phyloP scores from a whole-genome alignment of 2,888 invertebrate species.

The Keiferia lycopersicella region DNA sequence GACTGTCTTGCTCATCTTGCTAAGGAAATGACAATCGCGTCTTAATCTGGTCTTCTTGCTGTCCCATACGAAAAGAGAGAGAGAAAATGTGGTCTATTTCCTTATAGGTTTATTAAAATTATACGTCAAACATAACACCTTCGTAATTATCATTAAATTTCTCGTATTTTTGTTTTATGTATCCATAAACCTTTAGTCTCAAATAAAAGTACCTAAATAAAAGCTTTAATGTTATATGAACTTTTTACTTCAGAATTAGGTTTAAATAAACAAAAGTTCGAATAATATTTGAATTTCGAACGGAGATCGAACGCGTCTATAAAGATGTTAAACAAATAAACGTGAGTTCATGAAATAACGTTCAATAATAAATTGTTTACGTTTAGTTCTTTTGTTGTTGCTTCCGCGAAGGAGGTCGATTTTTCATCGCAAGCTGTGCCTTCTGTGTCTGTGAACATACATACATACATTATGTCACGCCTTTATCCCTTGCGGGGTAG shows the following conservation, averaged over 20 bases:
- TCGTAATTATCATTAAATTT: too few species aligned
- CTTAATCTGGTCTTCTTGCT: too few species aligned
- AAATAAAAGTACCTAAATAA: too few species aligned
- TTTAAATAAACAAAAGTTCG: constrained; percentile 1
- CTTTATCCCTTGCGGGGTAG: too few species aligned
- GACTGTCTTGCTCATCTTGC: not conserved
- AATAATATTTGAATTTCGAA: constrained; percentile 6
- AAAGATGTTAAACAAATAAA: constrained; percentile 17
- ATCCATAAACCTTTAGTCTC: not conserved
- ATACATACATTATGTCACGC: too few species aligned
- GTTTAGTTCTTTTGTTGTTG: constrained; percentile 11
- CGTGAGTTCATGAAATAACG: constrained; percentile 16
- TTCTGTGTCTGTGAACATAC: not conserved
- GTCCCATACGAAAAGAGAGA: too few species aligned
- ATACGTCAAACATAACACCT: too few species aligned
- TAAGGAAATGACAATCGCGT: too few species aligned
- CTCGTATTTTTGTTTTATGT: not conserved
- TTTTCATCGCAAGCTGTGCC: not conserved
- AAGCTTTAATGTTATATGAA: not conserved
- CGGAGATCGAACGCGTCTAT: constrained; percentile 11
- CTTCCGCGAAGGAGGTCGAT: not conserved
- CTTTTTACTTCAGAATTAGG: not conserved
- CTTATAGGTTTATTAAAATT: too few species aligned
- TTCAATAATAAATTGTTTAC: constrained; percentile 16
- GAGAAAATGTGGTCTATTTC: too few species aligned